Percentiles rank a stretch among this genome's conserved stretches.
phyloP scores from a whole-genome alignment of 2,797 vertebrate species.

The Silurus aristotelis region DNA sequence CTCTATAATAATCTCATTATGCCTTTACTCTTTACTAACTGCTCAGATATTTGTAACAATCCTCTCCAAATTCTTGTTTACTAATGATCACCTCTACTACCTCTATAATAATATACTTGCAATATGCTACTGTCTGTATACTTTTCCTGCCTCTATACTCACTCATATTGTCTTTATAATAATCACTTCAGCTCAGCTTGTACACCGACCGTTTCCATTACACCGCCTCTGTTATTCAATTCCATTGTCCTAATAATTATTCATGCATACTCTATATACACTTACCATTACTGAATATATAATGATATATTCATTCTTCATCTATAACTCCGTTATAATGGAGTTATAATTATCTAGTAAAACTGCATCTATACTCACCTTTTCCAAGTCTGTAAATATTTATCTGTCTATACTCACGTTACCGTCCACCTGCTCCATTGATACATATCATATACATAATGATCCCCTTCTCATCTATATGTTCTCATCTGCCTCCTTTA shows the following conservation, averaged over 20 bases:
- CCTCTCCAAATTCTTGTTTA: neutral
- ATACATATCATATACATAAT: constrained; percentile 1
- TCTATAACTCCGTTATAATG: neutral
- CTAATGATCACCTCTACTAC: neutral
- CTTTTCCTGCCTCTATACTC: neutral
- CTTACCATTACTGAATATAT: neutral
- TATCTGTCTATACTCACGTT: neutral
- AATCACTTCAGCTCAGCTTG: neutral
- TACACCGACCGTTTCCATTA: neutral
- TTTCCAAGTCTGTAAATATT: neutral
- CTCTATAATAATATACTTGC: neutral
- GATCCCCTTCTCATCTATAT: neutral
- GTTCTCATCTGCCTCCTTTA: neutral
- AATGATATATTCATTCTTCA: neutral
- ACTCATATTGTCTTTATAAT: neutral
- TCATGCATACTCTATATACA: neutral
- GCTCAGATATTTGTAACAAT: neutral
- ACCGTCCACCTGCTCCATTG: neutral
- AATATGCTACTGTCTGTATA: neutral
- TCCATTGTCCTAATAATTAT: neutral
- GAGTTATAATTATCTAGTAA: neutral
- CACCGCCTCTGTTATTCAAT: neutral
- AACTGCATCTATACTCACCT: neutral
- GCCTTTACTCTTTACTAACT: too few species aligned
- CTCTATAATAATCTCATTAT: too few species aligned